Percentiles rank a stretch among this genome's conserved stretches.
Evolutionary conservation across 2,888 invertebrate species (phyloP).

Genomic region (Sphecodes monilicornis): DNA sequence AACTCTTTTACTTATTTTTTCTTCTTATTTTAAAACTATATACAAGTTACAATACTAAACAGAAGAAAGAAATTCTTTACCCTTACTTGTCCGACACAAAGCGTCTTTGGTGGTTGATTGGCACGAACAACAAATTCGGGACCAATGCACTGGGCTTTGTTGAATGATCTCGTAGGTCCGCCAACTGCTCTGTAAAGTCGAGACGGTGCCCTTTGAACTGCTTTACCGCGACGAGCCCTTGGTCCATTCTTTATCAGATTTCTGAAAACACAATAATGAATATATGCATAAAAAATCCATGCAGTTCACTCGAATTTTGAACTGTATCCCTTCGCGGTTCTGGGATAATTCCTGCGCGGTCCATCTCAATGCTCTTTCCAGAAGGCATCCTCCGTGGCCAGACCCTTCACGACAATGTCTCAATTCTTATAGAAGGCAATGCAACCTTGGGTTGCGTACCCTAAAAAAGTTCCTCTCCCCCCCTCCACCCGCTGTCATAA

Average conservation of each 20-base stretch:
- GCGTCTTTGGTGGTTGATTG: slow-evolving; percentile 87
- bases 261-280: slow-evolving; percentile 58
- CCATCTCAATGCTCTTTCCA: neutral
- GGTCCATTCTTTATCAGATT: slow-evolving; percentile 78
- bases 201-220: slow-evolving; percentile 90
- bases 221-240: slow-evolving; percentile 86
- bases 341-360: neutral
- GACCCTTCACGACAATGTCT: neutral
- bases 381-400: neutral
- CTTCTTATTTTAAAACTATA: neutral
- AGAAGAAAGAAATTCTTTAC: slow-evolving; percentile 71
- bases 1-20: neutral
- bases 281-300: neutral
- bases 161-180: slow-evolving; percentile 83
- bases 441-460: too few relatives aligned
- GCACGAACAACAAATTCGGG: slow-evolving; percentile 92
- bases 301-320: neutral
- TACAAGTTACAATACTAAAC: neutral
- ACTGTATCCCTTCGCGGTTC: neutral
- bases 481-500: too few relatives aligned
- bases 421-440: too few relatives aligned
- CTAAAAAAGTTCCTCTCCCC: too few relatives aligned
- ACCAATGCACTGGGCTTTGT: slow-evolving; percentile 86
- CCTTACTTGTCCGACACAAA: slow-evolving; percentile 87
- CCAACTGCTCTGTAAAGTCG: slow-evolving; percentile 88